These are phyloP conservation scores for Henicopernis longicauda DNA, from an alignment of 2,113 vertebrate species.

Conservation along the genomic window DNA sequence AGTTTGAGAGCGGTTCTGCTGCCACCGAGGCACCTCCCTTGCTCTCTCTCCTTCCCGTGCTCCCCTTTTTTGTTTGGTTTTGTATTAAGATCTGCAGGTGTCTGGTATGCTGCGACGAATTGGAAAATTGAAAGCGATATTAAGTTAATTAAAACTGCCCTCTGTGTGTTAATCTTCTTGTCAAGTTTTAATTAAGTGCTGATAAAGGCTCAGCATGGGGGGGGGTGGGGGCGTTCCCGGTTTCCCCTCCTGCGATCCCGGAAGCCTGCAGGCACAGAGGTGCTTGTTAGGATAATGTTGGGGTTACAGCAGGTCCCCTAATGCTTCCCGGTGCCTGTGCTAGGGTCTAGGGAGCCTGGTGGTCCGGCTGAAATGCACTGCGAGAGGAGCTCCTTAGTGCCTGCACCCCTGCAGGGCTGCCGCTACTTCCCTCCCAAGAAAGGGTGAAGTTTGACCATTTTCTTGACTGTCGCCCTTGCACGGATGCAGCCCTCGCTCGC, in stretches of 20 bases:
- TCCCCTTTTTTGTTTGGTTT: not conserved
- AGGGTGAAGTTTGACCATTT: not conserved
- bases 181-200: constrained; percentile 77
- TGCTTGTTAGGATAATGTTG: not conserved
- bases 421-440: not conserved
- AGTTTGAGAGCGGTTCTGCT: not conserved
- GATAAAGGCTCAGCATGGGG: constrained; percentile 52
- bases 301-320: not conserved
- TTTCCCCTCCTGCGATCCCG: not conserved
- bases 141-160: constrained; percentile 76
- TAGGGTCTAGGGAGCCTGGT: not conserved
- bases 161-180: constrained; percentile 75
- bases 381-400: not conserved
- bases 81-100: constrained; percentile 42
- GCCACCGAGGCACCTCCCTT: not conserved
- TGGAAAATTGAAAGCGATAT: constrained; percentile 61
- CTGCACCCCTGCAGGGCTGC: not conserved
- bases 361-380: rapidly evolving
- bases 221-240: not conserved
- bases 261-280: not conserved
- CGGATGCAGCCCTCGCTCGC: rapidly evolving
- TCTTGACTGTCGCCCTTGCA: not conserved
- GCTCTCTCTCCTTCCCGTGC: not conserved
- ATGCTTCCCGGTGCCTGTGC: not conserved
- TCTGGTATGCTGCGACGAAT: constrained; percentile 41